Conservation (phyloP, 2,888 invertebrate species). For the Pandemis cinnamomeana region DNA sequence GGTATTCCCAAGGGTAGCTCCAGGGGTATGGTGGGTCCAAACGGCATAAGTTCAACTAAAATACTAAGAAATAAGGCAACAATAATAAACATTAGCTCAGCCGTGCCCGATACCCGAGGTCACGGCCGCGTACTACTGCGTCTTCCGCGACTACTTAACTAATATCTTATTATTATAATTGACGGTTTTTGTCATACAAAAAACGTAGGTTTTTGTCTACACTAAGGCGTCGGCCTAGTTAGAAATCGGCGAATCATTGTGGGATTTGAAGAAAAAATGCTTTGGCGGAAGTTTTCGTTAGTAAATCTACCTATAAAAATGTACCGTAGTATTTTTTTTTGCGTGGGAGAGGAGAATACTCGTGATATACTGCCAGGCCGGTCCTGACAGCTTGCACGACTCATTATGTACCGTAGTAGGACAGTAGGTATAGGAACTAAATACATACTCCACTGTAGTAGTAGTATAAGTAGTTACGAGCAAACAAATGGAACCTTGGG, state of each 20-base stretch:
- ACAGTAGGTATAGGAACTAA: too few species aligned
- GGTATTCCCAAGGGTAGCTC: too few species aligned
- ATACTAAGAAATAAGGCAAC: constrained; percentile 19
- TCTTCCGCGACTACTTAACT: constrained; percentile 16
- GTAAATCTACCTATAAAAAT: background rate
- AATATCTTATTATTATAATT: constrained; percentile 27
- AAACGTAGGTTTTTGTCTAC: constrained; percentile 6
- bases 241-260: background rate
- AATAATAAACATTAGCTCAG: constrained; percentile 20
- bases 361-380: too few species aligned
- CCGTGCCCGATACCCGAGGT: constrained; percentile 25
- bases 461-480: too few species aligned
- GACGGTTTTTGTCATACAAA: constrained; percentile 19
- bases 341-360: too few species aligned
- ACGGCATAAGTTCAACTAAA: background rate
- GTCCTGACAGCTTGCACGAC: too few species aligned
- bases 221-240: background rate
- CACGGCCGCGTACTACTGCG: constrained; percentile 13
- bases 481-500: too few species aligned
- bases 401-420: too few species aligned
- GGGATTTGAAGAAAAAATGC: background rate
- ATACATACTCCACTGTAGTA: too few species aligned
- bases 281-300: background rate
- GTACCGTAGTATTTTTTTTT: too few species aligned
- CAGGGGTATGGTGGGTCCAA: too few species aligned